These are phyloP conservation scores for Harpagifer antarcticus DNA, from an alignment of 2,797 vertebrate species.

Conservation along the genomic window DNA sequence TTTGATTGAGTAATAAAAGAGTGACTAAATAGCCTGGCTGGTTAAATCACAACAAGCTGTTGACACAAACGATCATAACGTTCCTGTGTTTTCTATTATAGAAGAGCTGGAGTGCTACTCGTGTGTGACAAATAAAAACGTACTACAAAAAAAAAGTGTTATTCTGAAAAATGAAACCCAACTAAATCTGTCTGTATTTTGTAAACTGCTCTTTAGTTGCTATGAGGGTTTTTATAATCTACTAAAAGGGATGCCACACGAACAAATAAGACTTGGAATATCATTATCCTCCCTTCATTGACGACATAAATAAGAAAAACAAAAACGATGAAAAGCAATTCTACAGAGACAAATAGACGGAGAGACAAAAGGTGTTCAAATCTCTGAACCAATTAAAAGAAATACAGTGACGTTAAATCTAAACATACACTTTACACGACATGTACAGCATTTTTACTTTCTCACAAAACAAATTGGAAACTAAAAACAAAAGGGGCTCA, in stretches of 20 bases:
- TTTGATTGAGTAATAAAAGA: constrained; percentile 6
- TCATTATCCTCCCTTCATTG: constrained; percentile 46
- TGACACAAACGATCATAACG: constrained; percentile 29
- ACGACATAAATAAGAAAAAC: constrained; percentile 63
- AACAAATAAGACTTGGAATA: constrained; percentile 68
- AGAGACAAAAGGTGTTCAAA: constrained; percentile 7
- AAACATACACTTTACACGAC: constrained; percentile 61
- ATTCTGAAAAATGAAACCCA: background rate
- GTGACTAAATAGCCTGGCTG: constrained; percentile 15
- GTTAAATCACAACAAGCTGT: constrained; percentile 7
- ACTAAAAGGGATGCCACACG: constrained; percentile 27
- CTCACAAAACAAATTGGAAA: constrained; percentile 59
- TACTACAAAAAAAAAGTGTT: constrained; percentile 15
- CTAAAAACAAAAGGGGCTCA: constrained; percentile 38
- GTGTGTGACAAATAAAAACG: constrained; percentile 11
- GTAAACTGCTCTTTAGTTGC: constrained; percentile 26
- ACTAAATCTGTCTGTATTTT: constrained; percentile 20
- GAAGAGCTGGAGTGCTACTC: constrained; percentile 18
- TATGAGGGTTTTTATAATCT: constrained; percentile 20
- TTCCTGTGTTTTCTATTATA: constrained; percentile 7
- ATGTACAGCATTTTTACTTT: constrained; percentile 52
- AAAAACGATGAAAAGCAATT: constrained; percentile 24
- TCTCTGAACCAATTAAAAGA: constrained; percentile 20
- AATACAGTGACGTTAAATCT: constrained; percentile 51
- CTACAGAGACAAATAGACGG: constrained; percentile 49